Conservation (phyloP, 2,797 vertebrate genomes). For the Pteropus rufus region DNA sequence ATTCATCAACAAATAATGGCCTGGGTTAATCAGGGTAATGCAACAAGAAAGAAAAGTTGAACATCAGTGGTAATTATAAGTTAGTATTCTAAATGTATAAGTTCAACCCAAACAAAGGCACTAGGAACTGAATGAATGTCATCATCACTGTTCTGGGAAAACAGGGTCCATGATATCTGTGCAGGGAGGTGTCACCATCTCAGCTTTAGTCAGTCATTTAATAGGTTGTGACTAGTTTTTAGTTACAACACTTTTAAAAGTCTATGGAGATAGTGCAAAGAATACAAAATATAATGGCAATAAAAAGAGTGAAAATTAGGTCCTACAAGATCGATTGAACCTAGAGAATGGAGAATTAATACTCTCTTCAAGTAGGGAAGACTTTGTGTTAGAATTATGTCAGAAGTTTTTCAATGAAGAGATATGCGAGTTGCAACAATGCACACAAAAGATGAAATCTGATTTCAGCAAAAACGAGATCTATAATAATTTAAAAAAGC, state of each 20-base stretch:
- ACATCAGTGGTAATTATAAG: neutral
- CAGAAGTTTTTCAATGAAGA: neutral
- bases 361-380: neutral
- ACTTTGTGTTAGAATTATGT: neutral
- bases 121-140: neutral
- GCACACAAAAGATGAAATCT: neutral
- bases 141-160: neutral
- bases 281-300: neutral
- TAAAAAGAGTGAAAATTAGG: neutral
- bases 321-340: neutral
- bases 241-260: neutral
- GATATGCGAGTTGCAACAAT: neutral
- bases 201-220: neutral
- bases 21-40: neutral
- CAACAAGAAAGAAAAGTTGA: neutral
- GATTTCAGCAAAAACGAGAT: neutral
- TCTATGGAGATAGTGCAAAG: neutral
- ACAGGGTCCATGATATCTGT: neutral
- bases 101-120: neutral
- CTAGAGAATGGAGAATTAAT: neutral
- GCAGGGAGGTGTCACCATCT: neutral
- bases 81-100: neutral
- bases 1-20: neutral
- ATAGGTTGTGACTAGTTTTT: neutral
- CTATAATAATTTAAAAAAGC: neutral